Base-by-base conservation (phyloP, 1,140 invertebrate species). In the Formica exsecta region DNA sequence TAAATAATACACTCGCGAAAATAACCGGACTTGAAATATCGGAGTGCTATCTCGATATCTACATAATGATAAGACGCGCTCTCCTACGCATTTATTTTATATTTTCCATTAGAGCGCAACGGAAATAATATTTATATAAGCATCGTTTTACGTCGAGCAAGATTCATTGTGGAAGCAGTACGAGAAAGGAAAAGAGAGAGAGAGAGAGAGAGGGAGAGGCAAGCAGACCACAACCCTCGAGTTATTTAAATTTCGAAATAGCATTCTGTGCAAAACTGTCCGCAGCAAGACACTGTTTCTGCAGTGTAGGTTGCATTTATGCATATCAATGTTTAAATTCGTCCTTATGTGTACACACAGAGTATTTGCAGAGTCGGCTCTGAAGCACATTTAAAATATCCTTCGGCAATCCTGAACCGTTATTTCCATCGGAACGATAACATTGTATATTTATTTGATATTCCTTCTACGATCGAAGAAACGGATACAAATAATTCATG, bases 161-260 rank as follows among this genome's bases (percentile, higher is more conserved):
- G 38, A 25, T 51, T 57, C 19, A 36, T 5, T 41, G 19, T 65
- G 41, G 13, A 65, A 68, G n/a, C 5, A 13, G 29, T 11, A 19
- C 0, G 7, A 74, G 4, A 57, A 51, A 70, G n/a, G 19, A 3
- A 51, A 48, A 80, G 11, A 68, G 9, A 66, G 0, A 61, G n/a
- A 38, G 8, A 38, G 32, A 22, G 9, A 61, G 11, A 25, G 22
- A 71, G 7, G 8, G 36, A 22, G 41, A 76, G 29, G 51, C 11
- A 62, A 38, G 36, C 19, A 7, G 11, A 19, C 5, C 29, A 62
- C 29, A 16, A 11, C 25, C 65, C 54, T 48, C 66, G 57, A 32
- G 54, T 83, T 74, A 83, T 74, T 61, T 66, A 59, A 87, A 87
- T 64, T 86, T 81, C 68, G 44, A 79, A 61, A 86, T 88, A 57